Evolutionary conservation across 1,140 invertebrate genomes (phyloP).

Genomic region (Amyelois transitella): DNA sequence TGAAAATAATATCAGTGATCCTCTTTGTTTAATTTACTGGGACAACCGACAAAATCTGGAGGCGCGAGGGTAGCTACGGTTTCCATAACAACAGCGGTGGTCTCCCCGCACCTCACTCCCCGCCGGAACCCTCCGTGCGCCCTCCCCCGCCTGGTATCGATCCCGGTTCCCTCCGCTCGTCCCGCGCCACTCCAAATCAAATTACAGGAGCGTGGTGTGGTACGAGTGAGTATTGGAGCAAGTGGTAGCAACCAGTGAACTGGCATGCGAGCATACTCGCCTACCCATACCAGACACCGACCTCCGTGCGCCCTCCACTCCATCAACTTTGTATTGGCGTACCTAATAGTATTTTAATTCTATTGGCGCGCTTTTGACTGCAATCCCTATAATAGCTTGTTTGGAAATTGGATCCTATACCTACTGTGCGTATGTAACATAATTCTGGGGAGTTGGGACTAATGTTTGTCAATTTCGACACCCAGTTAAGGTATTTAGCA

Average conservation of each 20-base stretch:
- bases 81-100: conserved; percentile 68
- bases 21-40: conserved; percentile 70
- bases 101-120: conserved; percentile 24
- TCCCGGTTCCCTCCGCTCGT: conserved; percentile 34
- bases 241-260: conserved; percentile 5
- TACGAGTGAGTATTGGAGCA: conserved; percentile 26
- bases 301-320: conserved; percentile 33
- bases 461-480: conserved; percentile 11
- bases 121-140: conserved; percentile 17
- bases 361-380: conserved; percentile 64
- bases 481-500: not conserved
- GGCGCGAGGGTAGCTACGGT: conserved; percentile 64
- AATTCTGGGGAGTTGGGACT: conserved; percentile 22
- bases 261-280: conserved; percentile 11
- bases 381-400: conserved; percentile 53
- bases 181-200: conserved; percentile 66
- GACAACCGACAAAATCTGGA: conserved; percentile 65
- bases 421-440: conserved; percentile 23
- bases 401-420: conserved; percentile 54
- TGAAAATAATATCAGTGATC: conserved; percentile 54
- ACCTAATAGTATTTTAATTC: conserved; percentile 73
- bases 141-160: conserved; percentile 51
- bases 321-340: conserved; percentile 70
- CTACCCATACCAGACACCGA: conserved; percentile 9
- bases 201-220: conserved; percentile 51